Evolutionary conservation across 2,888 invertebrate species (phyloP), one percentile per base, ranked within the genome.

Genomic region (Apotomis betuletana): DNA sequence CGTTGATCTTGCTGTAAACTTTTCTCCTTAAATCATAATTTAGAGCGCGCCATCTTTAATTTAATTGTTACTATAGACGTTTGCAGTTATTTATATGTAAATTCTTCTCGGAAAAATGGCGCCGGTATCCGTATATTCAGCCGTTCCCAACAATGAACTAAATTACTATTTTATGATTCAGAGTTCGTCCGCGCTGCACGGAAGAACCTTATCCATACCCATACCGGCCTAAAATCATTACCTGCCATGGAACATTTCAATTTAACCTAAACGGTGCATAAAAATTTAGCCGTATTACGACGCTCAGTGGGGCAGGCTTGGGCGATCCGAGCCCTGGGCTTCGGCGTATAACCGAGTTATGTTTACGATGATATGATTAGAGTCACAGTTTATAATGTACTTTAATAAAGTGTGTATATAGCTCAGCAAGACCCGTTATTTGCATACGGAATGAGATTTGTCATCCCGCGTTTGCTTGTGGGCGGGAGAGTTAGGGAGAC

Each of bases 91-190:
- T 77, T 79, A 84, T 41, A 41, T 87, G 85, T 82, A 85, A 87
- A 87, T 86, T 80, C 76, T 80, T 82, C 83, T 80, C 82, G 79
- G 78, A 81, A 82, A 87, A 83, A 81, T 27, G 79, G 77, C 80
- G 76, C 80, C 78, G 80, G 83, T 86, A 85, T 85, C 85, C 85
- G 86, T 87, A 89, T 86, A 86, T 87, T 87, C 85, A 85, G 82
- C 81, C 83, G 80, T 85, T 87, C 85, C 84, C 85, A 85, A 87
- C 86, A 88, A 87, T 87, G 85, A 85, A 87, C 89, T 87, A 88
- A 88, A 90, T 90, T 88, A 85, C 86, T 87, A 84, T 86, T 89
- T 89, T 86, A 87, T 80, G 84, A 91, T 90, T 90, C 90, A 84
- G 85, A 77, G 80, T 86, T 87, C 90, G 89, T 90, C 81, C 86